Base-by-base conservation (phyloP, 1,140 invertebrate species). In the Ridgeia piscesae region DNA sequence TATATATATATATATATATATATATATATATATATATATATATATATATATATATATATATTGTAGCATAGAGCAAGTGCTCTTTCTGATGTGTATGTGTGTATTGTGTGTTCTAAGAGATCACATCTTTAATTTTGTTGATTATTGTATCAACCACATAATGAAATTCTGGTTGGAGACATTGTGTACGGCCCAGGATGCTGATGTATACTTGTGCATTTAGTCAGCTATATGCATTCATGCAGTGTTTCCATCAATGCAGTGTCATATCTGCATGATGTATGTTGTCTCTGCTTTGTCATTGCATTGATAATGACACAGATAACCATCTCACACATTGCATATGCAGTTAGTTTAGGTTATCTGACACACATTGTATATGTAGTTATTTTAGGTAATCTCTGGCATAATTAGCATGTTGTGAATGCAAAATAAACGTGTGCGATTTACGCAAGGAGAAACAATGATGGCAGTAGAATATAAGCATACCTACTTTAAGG, bases 211-310 rank as follows among this genome's bases (percentile, higher is more conserved):
- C 31, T 35, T 48, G 34, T 9, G 31, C n/a, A 34, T 48, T 35
- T 91, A 91, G 34, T 91, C 31, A n/a, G 34, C 31, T 34, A 35
- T 31, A 91, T 91, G 31, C 42, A 42, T 91, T 91, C 42, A 91
- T 91, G 42, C n/a, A 91, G n/a, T 91, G n/a, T 50, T 91, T 34
- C 33, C 35, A 48, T 91, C 50, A 34, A 33, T 9, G 8, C 50
- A 91, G n/a, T 91, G 50, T 6, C n/a, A 34, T 91, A 91, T 89
- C 34, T 33, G 34, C 33, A 89, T 34, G 33, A 89, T 34, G 34
- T 33, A 6, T n/a, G n/a, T n/a, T n/a, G n/a, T n/a, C n/a, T n/a
- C n/a, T n/a, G 90, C 90, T 42, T 33, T 9, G 33, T 35, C 34
- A 33, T 34, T 4, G 8, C 35, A 91, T n/a, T 35, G 35, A 91